These are phyloP conservation scores for Monopis laevigella DNA, from an alignment of 2,888 invertebrate genomes.

Conservation along the genomic window DNA sequence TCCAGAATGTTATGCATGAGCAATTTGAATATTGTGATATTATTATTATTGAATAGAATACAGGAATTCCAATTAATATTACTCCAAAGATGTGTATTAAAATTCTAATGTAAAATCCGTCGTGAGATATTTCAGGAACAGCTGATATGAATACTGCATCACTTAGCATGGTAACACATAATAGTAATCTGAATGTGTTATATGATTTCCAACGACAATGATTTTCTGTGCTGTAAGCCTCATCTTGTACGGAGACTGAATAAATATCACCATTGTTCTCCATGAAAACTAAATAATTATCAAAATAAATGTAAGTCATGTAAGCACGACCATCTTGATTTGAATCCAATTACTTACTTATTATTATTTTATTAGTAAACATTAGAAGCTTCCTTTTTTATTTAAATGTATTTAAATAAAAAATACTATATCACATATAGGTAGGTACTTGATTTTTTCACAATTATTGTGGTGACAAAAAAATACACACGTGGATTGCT, in stretches of 20 bases:
- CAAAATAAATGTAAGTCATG: conserved; percentile 11
- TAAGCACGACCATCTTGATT: conserved; percentile 12
- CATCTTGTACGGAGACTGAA: neutral
- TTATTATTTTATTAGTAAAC: neutral
- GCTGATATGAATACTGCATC: conserved; percentile 34
- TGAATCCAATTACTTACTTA: neutral
- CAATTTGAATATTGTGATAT: conserved; percentile 49
- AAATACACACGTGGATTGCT: no score
- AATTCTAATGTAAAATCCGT: conserved; percentile 35
- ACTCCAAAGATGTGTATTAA: conserved; percentile 29
- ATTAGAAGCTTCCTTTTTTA: no score
- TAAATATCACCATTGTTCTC: neutral
- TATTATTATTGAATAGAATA: conserved; percentile 51
- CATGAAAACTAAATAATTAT: no score
- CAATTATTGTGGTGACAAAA: no score
- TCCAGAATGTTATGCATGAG: conserved; percentile 40
- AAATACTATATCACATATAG: no score
- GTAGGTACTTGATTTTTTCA: no score
- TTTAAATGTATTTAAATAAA: no score
- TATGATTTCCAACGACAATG: conserved; percentile 39
- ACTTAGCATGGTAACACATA: conserved; percentile 51
- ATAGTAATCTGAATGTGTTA: conserved; percentile 34
- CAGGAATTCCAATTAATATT: conserved; percentile 45
- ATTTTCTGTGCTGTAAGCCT: conserved; percentile 22
- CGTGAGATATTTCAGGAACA: conserved; percentile 37